Evolutionary conservation across 1,140 invertebrate species (phyloP), one percentile per base, ranked within the genome.

Genomic region (Drosophila virilis): DNA sequence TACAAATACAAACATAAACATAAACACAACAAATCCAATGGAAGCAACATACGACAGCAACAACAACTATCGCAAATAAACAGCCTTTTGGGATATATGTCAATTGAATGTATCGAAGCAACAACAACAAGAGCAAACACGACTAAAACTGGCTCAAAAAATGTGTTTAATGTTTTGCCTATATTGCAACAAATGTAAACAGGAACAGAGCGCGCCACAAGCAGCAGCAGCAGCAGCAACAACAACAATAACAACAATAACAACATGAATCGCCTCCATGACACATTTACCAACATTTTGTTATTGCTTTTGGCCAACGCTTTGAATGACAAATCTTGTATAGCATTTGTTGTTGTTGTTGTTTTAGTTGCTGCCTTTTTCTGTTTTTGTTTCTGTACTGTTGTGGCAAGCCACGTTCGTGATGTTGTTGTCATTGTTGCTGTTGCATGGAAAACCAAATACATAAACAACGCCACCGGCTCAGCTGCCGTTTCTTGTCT

Each of bases 171-270:
- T 80, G 66, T 69, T 76, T 66, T 48, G 68, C 59, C 68, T 80
- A 67, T 81, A 82, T 78, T 85, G 82, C 83, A 72, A 82, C 83
- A 86, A 82, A 86, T 88, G 79, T 78, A 86, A 86, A 82, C 82
- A 86, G 82, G 82, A 86, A 86, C 83, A 85, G 54, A 82, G 66
- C 50, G 52, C 17, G 62, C 52, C 45, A 67, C 69, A 57, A 60
- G 51, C 68, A 46, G 2, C 48, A 68, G 6, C 54, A 68, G 7
- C 45, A 69, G 9, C 66, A 59, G 6, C 59, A 62, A 1, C 38
- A 62, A 13, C 32, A 50, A 33, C 42, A 55, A 40, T 55, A 55
- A 50, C 57, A 48, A 50, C 60, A 71, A 37, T 28, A 32, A 69
- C 33, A 67, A 61, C 28, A 64, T 37, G 12, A 40, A 17, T 48